phyloP scores from a whole-genome alignment of 2,797 vertebrate genomes.

The Coregonus suidteri region DNA sequence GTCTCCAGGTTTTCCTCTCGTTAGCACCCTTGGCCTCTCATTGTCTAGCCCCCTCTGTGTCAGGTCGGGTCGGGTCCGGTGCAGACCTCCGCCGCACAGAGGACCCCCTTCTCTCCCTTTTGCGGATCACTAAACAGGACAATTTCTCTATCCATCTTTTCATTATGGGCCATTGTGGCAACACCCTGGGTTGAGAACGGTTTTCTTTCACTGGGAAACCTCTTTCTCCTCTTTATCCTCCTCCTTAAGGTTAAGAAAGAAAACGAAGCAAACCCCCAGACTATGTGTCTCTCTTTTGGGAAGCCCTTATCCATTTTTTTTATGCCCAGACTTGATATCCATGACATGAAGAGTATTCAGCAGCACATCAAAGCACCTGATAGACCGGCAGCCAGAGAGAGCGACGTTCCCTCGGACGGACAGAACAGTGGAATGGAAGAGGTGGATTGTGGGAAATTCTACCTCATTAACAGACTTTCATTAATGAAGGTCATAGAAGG shows the following conservation, averaged over 20 bases:
- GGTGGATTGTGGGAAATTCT: conserved; percentile 10
- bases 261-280: conserved; percentile 42
- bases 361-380: conserved; percentile 72
- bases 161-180: conserved; percentile 73
- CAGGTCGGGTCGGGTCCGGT: conserved; percentile 72
- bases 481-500: too few relatives aligned
- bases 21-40: conserved; percentile 81
- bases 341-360: conserved; percentile 74
- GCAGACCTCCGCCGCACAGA: conserved; percentile 65
- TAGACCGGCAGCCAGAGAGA: conserved; percentile 38
- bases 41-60: conserved; percentile 72
- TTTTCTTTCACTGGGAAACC: conserved; percentile 78
- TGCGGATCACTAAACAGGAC: conserved; percentile 84
- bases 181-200: conserved; percentile 72
- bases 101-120: conserved; percentile 63
- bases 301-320: conserved; percentile 64
- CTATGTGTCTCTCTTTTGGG: conserved; percentile 74
- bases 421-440: not conserved
- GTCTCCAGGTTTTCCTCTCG: conserved; percentile 77
- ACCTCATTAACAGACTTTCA: not conserved
- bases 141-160: conserved; percentile 82
- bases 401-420: not conserved
- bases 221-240: conserved; percentile 55
- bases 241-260: conserved; percentile 26
- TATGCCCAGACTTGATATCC: conserved; percentile 76